Conservation (phyloP, 2,797 vertebrate species). For the Gobionotothen gibberifrons region DNA sequence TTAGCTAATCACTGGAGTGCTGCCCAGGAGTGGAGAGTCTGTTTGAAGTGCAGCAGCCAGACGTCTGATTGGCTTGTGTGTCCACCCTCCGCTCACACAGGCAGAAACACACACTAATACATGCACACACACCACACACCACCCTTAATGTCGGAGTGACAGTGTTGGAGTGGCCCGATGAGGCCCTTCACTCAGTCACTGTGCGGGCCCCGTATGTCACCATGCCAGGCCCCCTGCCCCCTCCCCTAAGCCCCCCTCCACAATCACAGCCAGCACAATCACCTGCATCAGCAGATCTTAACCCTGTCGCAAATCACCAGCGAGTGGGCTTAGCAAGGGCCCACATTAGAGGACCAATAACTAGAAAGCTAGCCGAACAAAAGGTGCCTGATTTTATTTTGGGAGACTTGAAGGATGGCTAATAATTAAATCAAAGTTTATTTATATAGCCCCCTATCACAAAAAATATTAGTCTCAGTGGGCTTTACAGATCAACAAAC, state of each 20-base stretch:
- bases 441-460: no score
- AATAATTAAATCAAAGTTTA: no score
- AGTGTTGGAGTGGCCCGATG: constrained; percentile 48
- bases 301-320: constrained; percentile 55
- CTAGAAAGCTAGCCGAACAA: constrained; percentile 17
- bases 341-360: constrained; percentile 16
- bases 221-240: constrained; percentile 26
- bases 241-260: constrained; percentile 42
- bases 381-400: not conserved
- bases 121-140: constrained; percentile 10
- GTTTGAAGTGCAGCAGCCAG: constrained; percentile 74
- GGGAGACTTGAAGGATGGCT: not conserved
- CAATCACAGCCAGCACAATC: constrained; percentile 66
- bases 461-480: no score
- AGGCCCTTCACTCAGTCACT: constrained; percentile 58
- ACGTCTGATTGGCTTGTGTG: constrained; percentile 68
- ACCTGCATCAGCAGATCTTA: constrained; percentile 63
- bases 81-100: constrained; percentile 40
- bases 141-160: constrained; percentile 58
- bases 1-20: constrained; percentile 79
- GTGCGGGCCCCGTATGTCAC: constrained; percentile 29
- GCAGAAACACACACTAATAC: constrained; percentile 20
- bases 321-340: constrained; percentile 45
- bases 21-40: constrained; percentile 53
- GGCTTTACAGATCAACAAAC: no score